These are phyloP conservation scores for Ichneumon xanthorius DNA, from an alignment of 2,888 invertebrate species.

Conservation along the genomic window DNA sequence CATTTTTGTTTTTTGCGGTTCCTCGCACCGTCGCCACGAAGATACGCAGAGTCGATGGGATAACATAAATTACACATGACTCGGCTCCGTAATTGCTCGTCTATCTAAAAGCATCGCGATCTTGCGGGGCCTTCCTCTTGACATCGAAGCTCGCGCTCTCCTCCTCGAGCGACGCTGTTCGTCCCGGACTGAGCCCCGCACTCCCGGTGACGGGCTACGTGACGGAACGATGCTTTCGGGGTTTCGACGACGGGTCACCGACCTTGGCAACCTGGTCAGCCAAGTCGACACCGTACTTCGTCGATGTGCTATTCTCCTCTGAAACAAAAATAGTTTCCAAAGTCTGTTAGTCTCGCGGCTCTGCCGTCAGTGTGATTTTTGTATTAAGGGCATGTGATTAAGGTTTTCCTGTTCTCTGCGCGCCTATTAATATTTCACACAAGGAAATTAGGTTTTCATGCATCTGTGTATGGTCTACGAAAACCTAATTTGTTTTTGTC, in stretches of 20 bases:
- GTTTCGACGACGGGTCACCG: conserved; percentile 71
- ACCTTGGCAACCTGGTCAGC: conserved; percentile 78
- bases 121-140: conserved; percentile 26
- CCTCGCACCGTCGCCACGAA: conserved; percentile 51
- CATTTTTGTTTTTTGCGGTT: conserved; percentile 29
- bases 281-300: conserved; percentile 80
- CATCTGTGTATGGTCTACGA: no score
- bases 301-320: conserved; percentile 81
- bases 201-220: conserved; percentile 73
- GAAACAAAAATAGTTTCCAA: conserved; percentile 50
- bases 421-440: no score
- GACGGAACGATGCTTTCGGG: conserved; percentile 76
- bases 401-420: no score
- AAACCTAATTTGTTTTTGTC: no score
- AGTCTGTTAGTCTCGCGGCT: neutral
- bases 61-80: conserved; percentile 78
- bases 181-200: conserved; percentile 60
- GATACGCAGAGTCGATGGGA: conserved; percentile 65
- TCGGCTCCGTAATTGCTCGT: conserved; percentile 73
- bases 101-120: conserved; percentile 73
- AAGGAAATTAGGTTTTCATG: no score
- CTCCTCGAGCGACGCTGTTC: conserved; percentile 50
- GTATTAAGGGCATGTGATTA: no score
- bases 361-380: neutral
- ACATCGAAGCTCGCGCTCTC: conserved; percentile 63